Percentiles rank a stretch among this genome's conserved stretches.
Conservation (phyloP, 2,888 invertebrate species). For the Andrena praecox region DNA sequence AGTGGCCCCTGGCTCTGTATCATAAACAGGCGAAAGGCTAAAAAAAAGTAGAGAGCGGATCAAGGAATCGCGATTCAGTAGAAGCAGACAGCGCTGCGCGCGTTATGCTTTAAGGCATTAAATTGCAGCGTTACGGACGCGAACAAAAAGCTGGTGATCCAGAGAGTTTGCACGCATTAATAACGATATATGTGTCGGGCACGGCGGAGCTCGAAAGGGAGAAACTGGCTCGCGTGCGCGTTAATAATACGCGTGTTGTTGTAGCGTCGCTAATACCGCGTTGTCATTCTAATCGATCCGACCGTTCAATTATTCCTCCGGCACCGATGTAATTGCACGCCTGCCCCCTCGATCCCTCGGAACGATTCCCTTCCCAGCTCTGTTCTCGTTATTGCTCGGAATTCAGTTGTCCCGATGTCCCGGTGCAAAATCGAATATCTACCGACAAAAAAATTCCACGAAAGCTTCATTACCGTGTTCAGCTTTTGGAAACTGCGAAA, state of each 20-base stretch:
- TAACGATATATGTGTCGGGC: constrained; percentile 19
- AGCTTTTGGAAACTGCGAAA: background rate
- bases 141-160: constrained; percentile 23
- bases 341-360: constrained; percentile 17
- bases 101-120: constrained; percentile 19
- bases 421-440: background rate
- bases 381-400: constrained; percentile 26
- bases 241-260: constrained; percentile 45
- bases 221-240: constrained; percentile 11
- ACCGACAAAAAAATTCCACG: background rate
- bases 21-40: background rate
- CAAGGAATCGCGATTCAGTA: constrained; percentile 2
- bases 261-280: constrained; percentile 44
- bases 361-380: constrained; percentile 4
- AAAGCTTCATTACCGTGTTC: background rate
- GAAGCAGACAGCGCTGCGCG: background rate
- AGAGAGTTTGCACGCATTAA: constrained; percentile 33
- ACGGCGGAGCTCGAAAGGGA: constrained; percentile 1
- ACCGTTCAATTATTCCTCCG: constrained; percentile 62
- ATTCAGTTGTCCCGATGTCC: background rate
- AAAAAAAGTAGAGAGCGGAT: constrained; percentile 9
- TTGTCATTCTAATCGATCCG: constrained; percentile 62
- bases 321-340: constrained; percentile 47
- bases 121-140: constrained; percentile 6
- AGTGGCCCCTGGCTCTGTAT: no score